Conservation (phyloP, 2,888 invertebrate genomes). For the Acanthosepion esculentum region DNA sequence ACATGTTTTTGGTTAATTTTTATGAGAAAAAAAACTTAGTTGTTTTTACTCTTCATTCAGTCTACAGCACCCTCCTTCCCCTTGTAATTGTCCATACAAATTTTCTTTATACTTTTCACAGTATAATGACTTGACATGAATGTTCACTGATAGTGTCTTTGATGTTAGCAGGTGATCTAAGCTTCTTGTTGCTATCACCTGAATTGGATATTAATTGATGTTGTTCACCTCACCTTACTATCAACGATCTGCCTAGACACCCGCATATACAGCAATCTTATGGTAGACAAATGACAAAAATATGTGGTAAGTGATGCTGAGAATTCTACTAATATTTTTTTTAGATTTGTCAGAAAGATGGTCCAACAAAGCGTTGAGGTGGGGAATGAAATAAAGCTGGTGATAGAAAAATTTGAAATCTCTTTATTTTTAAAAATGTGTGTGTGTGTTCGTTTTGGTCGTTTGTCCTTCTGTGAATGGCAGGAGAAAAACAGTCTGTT, state of each 20-base stretch:
- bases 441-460: neutral
- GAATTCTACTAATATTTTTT: neutral
- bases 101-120: neutral
- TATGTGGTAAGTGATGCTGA: neutral
- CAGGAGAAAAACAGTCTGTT: neutral
- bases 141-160: neutral
- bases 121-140: slow-evolving; percentile 15
- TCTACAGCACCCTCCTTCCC: too few relatives aligned
- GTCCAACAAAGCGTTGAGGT: neutral
- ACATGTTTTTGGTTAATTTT: too few relatives aligned
- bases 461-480: neutral
- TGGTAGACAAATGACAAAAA: neutral
- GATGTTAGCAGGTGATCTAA: neutral
- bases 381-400: neutral
- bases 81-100: too few relatives aligned
- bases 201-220: neutral
- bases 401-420: too few relatives aligned
- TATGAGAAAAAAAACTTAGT: too few relatives aligned
- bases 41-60: too few relatives aligned
- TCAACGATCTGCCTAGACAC: neutral
- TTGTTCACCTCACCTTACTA: neutral
- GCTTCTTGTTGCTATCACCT: neutral
- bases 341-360: neutral
- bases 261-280: neutral
- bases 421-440: too few relatives aligned